Evolutionary conservation across 2,888 invertebrate species (phyloP).

Genomic region (Clistopyga incitator): DNA sequence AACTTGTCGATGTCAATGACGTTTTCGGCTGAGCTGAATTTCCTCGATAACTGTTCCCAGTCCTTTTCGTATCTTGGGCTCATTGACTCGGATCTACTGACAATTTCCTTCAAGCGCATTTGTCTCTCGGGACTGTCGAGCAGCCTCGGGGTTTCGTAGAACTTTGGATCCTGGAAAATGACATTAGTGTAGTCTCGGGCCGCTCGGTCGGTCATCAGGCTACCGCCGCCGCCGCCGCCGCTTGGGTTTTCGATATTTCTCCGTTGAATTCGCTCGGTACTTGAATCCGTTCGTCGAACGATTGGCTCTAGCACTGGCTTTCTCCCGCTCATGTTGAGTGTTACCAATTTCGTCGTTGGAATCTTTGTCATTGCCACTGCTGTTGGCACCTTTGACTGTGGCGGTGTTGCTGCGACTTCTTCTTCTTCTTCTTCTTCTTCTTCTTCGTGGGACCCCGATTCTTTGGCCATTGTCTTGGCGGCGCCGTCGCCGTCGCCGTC

Average conservation of each 20-base stretch:
- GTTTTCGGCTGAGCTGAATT: conserved; percentile 80
- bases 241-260: conserved; percentile 63
- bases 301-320: conserved; percentile 62
- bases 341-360: conserved; percentile 35
- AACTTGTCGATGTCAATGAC: conserved; percentile 83
- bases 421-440: too few relatives aligned
- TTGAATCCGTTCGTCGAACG: conserved; percentile 57
- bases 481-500: too few relatives aligned
- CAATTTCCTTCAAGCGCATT: conserved; percentile 85
- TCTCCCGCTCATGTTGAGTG: conserved; percentile 66
- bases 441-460: conserved; percentile 79
- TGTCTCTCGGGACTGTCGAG: conserved; percentile 82
- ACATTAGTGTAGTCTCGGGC: conserved; percentile 81
- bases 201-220: conserved; percentile 77
- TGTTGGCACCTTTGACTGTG: conserved; percentile 49
- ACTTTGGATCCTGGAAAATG: conserved; percentile 80
- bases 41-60: conserved; percentile 84
- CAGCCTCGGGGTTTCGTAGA: conserved; percentile 80
- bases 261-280: conserved; percentile 19
- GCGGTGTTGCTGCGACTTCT: too few relatives aligned
- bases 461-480: conserved; percentile 83
- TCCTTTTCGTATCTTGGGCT: conserved; percentile 85
- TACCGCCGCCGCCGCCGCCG: too few relatives aligned
- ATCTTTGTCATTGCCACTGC: conserved; percentile 49
- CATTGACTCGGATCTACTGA: conserved; percentile 84